These are phyloP conservation scores for Galemys pyrenaicus DNA, from an alignment of 2,113 vertebrate species.

Conservation along the genomic window DNA sequence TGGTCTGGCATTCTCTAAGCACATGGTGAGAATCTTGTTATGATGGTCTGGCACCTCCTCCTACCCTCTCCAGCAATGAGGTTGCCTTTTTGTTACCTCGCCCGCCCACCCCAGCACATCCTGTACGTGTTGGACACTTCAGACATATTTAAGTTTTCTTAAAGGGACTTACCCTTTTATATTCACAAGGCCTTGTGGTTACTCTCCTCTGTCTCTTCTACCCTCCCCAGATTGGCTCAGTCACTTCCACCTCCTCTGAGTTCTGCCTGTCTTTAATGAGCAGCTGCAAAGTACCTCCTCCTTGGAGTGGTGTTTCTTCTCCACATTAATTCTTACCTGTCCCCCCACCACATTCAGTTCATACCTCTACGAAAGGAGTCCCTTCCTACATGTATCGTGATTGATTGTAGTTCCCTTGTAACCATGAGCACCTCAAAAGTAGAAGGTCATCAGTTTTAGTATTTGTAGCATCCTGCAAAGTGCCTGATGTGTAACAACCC, in stretches of 20 bases:
- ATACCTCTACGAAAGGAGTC: not conserved
- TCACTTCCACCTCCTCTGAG: not conserved
- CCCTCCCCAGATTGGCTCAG: not conserved
- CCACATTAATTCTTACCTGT: not conserved
- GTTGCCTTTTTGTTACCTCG: not conserved
- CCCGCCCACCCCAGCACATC: not conserved
- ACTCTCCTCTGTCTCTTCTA: not conserved
- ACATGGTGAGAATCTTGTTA: not conserved
- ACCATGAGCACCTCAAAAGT: not conserved
- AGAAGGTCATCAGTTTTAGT: not conserved
- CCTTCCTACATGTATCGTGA: not conserved
- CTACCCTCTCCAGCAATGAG: not conserved
- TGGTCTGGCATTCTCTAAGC: not conserved
- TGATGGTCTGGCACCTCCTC: not conserved
- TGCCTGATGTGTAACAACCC: not conserved
- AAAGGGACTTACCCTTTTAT: not conserved
- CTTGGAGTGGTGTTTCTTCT: not conserved
- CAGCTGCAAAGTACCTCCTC: not conserved
- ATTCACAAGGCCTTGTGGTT: not conserved
- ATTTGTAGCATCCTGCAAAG: not conserved
- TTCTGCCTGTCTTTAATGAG: conserved; percentile 13
- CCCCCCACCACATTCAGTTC: not conserved
- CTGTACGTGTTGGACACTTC: not conserved
- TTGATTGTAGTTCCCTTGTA: not conserved
- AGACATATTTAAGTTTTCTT: not conserved